Conservation (phyloP, 2,888 invertebrate species). For the Orthosia gracilis region DNA sequence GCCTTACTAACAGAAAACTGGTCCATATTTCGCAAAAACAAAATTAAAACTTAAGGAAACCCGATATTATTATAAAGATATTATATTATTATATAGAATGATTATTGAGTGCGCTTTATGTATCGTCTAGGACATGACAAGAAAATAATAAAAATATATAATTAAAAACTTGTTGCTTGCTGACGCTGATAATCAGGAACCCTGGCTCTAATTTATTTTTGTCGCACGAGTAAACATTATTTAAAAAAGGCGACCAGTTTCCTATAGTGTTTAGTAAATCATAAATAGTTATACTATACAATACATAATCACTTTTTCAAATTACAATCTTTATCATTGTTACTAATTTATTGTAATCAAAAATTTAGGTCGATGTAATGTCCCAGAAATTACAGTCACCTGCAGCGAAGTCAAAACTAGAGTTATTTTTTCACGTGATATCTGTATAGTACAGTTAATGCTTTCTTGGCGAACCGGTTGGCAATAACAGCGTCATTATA, state of each 20-base stretch:
- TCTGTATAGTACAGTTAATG: constrained; percentile 31
- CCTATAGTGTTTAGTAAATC: constrained; percentile 3
- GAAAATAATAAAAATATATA: constrained; percentile 5
- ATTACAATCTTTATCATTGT: neutral
- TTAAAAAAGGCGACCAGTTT: neutral
- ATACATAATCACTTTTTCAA: neutral
- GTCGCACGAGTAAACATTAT: constrained; percentile 1
- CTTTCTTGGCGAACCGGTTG: constrained; percentile 38
- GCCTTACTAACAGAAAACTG: neutral
- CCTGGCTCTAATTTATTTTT: constrained; percentile 30
- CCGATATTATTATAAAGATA: constrained; percentile 3
- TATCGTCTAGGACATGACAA: neutral
- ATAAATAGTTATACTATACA: neutral
- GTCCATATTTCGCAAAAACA: neutral
- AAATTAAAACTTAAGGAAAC: constrained; percentile 1
- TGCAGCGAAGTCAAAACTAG: neutral
- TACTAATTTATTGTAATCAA: constrained; percentile 3
- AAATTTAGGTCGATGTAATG: neutral
- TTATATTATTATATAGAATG: neutral
- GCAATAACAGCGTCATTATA: constrained; percentile 33
- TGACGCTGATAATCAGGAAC: constrained; percentile 11
- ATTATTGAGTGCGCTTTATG: neutral
- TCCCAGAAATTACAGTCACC: neutral
- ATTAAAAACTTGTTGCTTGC: constrained; percentile 12
- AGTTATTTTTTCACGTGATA: constrained; percentile 16